Conservation (phyloP, 2,113 vertebrate species). For the Thomomys bottae region DNA sequence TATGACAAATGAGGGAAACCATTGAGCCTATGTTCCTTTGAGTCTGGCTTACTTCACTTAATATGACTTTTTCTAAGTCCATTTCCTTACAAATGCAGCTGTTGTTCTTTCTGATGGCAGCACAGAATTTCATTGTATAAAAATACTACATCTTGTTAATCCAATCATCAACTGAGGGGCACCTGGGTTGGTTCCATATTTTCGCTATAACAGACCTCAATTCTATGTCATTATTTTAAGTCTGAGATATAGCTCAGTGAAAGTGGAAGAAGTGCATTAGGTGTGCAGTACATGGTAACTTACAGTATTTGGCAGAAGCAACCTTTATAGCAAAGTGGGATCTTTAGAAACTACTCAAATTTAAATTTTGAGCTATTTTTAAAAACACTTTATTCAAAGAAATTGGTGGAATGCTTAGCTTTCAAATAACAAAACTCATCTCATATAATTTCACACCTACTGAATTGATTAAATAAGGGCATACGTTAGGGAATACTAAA, state of each 20-base stretch:
- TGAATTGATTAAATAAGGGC: constrained; percentile 35
- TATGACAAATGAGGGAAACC: too few species aligned
- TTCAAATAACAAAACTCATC: neutral
- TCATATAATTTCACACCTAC: constrained; percentile 1
- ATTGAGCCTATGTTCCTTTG: too few species aligned
- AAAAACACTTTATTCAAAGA: neutral
- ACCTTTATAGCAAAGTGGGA: neutral
- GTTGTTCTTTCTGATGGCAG: too few species aligned
- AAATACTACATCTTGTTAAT: too few species aligned
- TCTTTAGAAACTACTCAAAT: neutral
- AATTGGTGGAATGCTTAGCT: neutral
- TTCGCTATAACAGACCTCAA: too few species aligned
- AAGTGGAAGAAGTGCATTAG: neutral
- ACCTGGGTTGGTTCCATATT: too few species aligned
- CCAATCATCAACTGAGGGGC: too few species aligned
- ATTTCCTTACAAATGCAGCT: too few species aligned
- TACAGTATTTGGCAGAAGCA: neutral
- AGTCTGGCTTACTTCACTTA: too few species aligned
- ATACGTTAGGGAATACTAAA: neutral
- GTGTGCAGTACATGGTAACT: neutral
- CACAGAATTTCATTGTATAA: too few species aligned
- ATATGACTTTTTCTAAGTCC: too few species aligned
- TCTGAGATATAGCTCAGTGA: neutral
- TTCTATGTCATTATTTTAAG: neutral
- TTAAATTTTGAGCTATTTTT: neutral